Conservation (phyloP, 2,888 invertebrate genomes). For the Pristionchus maxplancki region DNA sequence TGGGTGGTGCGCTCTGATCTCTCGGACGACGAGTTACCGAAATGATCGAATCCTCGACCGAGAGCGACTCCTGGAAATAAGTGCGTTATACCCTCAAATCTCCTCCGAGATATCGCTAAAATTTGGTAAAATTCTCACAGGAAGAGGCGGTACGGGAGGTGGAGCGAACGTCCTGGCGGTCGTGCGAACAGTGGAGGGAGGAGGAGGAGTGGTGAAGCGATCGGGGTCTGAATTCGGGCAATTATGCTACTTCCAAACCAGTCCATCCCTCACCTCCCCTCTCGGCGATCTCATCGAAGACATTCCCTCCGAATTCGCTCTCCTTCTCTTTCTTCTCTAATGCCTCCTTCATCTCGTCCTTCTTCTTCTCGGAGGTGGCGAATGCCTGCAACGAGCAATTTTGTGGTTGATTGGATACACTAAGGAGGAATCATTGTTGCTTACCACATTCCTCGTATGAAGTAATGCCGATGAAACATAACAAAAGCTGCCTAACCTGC, state of each 20-base stretch:
- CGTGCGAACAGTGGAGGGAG: not conserved
- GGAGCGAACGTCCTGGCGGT: not conserved
- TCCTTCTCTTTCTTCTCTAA: conserved; percentile 37
- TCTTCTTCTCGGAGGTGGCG: conserved; percentile 30
- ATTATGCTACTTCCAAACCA: too few species aligned
- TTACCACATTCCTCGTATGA: not conserved
- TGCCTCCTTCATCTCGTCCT: conserved; percentile 30
- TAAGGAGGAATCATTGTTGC: not conserved
- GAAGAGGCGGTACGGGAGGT: not conserved
- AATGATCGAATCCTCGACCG: not conserved
- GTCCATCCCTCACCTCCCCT: conserved; percentile 7
- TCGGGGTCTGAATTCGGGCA: too few species aligned
- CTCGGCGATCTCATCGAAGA: conserved; percentile 43
- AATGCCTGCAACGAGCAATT: not conserved
- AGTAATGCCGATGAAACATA: not conserved
- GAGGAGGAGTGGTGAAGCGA: not conserved
- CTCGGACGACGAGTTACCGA: not conserved
- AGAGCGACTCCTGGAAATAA: not conserved
- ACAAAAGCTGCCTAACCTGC: not conserved
- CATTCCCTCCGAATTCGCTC: conserved; percentile 33
- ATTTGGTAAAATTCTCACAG: not conserved
- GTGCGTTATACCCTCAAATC: not conserved
- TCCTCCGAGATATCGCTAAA: too few species aligned
- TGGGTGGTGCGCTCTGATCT: not conserved
- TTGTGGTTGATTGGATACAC: not conserved